These are phyloP conservation scores for Nyctalus aviator DNA, from an alignment of 2,797 vertebrate genomes.

Conservation along the genomic window DNA sequence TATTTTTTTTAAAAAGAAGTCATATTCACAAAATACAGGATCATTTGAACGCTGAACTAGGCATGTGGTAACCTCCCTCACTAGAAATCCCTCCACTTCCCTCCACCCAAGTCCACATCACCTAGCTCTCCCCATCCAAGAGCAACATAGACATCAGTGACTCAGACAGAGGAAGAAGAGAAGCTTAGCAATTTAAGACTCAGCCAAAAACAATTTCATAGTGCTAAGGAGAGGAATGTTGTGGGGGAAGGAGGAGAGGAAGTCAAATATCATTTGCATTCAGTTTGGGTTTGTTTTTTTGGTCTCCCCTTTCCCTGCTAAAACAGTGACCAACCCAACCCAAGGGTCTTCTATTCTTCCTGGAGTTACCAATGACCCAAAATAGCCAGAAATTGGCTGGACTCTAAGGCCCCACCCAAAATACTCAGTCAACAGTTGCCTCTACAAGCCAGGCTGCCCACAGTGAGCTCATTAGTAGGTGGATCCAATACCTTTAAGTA, in stretches of 20 bases:
- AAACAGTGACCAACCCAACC: conserved; percentile 60
- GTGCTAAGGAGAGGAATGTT: conserved; percentile 41
- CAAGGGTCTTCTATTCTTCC: conserved; percentile 62
- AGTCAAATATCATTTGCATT: conserved; percentile 65
- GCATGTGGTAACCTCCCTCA: conserved; percentile 6
- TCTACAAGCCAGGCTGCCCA: conserved; percentile 44
- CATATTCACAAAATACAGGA: conserved; percentile 54
- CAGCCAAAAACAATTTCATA: conserved; percentile 62
- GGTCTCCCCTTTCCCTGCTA: conserved; percentile 46
- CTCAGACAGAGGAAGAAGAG: conserved; percentile 60
- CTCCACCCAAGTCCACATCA: conserved; percentile 36
- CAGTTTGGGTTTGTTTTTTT: conserved; percentile 71
- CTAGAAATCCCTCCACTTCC: conserved; percentile 47
- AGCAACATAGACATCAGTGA: conserved; percentile 65
- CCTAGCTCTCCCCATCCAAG: conserved; percentile 51
- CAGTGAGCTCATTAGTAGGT: neutral
- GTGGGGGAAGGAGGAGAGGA: conserved; percentile 77
- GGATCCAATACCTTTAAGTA: neutral
- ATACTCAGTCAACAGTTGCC: conserved; percentile 38
- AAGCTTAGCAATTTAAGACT: conserved; percentile 68
- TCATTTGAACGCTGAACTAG: conserved; percentile 44
- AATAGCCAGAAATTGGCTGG: conserved; percentile 56
- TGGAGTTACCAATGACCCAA: conserved; percentile 67
- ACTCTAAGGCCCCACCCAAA: conserved; percentile 53
- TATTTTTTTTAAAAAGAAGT: neutral